Conservation (phyloP, 2,888 invertebrate genomes). For the Onthophagus sagittarius region DNA sequence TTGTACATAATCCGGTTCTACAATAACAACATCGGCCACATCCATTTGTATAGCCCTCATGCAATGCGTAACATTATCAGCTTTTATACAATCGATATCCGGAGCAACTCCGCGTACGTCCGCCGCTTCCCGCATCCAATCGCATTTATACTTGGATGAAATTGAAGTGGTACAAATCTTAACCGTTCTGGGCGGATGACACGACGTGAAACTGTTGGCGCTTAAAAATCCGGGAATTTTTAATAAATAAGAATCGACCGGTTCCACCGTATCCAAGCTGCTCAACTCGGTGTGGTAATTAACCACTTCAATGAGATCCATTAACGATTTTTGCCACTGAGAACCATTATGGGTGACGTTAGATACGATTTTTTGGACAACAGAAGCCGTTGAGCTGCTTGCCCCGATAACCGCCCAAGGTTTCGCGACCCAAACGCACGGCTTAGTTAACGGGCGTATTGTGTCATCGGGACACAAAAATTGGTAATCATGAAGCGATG, state of each 20-base stretch:
- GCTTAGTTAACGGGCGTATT: constrained; percentile 56
- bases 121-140: constrained; percentile 71
- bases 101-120: constrained; percentile 75
- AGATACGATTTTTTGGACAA: constrained; percentile 52
- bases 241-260: constrained; percentile 65
- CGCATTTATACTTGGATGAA: constrained; percentile 72
- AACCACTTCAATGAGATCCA: constrained; percentile 55
- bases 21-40: constrained; percentile 68
- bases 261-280: constrained; percentile 56
- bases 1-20: constrained; percentile 68
- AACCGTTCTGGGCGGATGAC: constrained; percentile 61
- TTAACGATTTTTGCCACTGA: constrained; percentile 57
- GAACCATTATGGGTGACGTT: constrained; percentile 45
- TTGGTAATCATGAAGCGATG: constrained; percentile 56
- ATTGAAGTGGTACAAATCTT: constrained; percentile 65
- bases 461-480: constrained; percentile 76
- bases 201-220: constrained; percentile 65
- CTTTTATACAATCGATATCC: constrained; percentile 70
- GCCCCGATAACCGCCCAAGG: constrained; percentile 76
- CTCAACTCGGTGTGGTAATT: constrained; percentile 54
- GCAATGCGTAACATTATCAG: constrained; percentile 60
- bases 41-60: constrained; percentile 61
- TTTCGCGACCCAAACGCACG: constrained; percentile 74
- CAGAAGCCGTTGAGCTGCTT: constrained; percentile 53
- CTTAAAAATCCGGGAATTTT: constrained; percentile 59